Evolutionary conservation across 2,888 invertebrate species (phyloP).

Genomic region (Elegia similella): DNA sequence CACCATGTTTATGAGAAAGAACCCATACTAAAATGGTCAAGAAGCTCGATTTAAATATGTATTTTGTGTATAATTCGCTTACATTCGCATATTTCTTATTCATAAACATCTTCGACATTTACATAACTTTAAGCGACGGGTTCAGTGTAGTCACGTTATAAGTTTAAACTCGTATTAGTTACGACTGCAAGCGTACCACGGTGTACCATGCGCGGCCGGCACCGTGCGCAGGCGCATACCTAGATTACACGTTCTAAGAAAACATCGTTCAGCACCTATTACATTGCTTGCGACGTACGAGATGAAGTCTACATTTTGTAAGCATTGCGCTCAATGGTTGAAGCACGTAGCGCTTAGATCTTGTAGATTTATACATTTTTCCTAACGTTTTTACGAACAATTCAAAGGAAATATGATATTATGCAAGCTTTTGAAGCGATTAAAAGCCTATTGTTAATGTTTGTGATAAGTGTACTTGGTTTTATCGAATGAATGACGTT

Average conservation of each 20-base stretch:
- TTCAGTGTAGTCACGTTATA: constrained; percentile 6
- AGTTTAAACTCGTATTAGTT: constrained; percentile 5
- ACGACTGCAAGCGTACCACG: constrained; percentile 41
- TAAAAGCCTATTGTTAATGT: constrained; percentile 13
- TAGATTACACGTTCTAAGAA: neutral
- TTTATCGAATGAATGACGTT: constrained; percentile 1
- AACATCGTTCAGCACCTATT: neutral
- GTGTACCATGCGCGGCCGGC: constrained; percentile 66
- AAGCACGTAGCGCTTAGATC: neutral
- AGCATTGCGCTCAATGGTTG: neutral
- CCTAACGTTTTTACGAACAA: constrained; percentile 35
- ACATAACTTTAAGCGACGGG: neutral
- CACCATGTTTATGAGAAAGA: too few species aligned
- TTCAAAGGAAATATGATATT: constrained; percentile 39
- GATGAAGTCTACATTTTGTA: neutral
- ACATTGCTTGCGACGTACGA: neutral
- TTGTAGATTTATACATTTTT: neutral
- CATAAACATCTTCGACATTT: neutral
- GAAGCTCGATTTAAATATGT: too few species aligned
- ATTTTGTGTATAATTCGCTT: too few species aligned
- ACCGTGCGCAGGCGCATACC: constrained; percentile 42
- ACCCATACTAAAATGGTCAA: too few species aligned
- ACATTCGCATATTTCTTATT: neutral
- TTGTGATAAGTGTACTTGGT: neutral
- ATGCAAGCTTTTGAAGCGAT: constrained; percentile 15